A percentile compares a stretch with the other conserved stretches of the same genome.
Evolutionary conservation across 2,797 vertebrate species (phyloP).

Genomic region (Galago senegalensis): DNA sequence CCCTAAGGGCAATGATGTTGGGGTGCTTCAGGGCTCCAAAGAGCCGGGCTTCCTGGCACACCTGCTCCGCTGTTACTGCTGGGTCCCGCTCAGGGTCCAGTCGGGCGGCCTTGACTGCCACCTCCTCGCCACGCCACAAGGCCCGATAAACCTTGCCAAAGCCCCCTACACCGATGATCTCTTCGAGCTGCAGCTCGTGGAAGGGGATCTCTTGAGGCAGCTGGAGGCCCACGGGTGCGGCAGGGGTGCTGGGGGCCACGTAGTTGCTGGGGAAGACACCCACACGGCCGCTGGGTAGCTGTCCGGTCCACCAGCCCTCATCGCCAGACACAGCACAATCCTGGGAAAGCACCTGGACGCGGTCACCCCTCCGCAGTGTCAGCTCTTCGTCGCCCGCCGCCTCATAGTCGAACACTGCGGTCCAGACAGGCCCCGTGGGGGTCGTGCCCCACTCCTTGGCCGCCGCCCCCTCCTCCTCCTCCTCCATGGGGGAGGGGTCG

Average conservation of each 20-base stretch:
- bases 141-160: constrained; percentile 97
- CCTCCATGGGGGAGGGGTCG: constrained; percentile 86
- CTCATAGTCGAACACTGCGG: constrained; percentile 96
- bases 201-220: constrained; percentile 94
- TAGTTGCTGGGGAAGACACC: constrained; percentile 97
- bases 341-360: constrained; percentile 95
- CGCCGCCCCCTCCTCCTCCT: constrained; percentile 74
- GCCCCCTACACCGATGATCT: constrained; percentile 96
- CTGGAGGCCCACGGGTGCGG: constrained; percentile 89
- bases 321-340: constrained; percentile 96
- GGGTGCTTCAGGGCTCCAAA: constrained; percentile 95
- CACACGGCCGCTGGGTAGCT: constrained; percentile 95
- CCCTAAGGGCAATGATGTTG: constrained; percentile 95
- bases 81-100: constrained; percentile 96
- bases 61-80: constrained; percentile 93
- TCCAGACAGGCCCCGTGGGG: constrained; percentile 92
- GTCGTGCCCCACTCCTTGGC: constrained; percentile 73
- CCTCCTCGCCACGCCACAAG: constrained; percentile 92
- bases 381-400: constrained; percentile 95
- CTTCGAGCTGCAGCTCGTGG: constrained; percentile 93
- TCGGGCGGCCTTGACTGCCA: constrained; percentile 95
- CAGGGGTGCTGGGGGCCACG: constrained; percentile 90
- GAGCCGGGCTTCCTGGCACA: constrained; percentile 95
- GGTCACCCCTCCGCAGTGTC: constrained; percentile 94
- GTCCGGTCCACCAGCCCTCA: constrained; percentile 97